Evolutionary conservation across 2,797 vertebrate genomes (phyloP), one percentile per base, ranked within the genome.

Genomic region (Phoeniculus purpureus): DNA sequence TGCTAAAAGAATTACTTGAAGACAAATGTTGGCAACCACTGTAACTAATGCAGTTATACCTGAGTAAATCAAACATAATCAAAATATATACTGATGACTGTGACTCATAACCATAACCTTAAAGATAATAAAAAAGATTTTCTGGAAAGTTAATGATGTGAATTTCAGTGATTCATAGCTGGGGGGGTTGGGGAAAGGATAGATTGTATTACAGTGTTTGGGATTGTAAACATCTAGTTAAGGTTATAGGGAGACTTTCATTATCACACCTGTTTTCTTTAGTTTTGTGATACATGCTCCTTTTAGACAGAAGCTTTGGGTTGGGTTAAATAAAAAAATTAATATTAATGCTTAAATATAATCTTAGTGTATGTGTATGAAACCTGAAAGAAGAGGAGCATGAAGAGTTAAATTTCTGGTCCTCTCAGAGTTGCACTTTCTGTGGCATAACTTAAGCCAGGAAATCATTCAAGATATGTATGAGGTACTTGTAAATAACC

Each of bases 31-130:
- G 96, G 93, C 95, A 97, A 94, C 94, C 89, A 91, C 95, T 97
- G 93, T 97, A 97, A 97, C 96, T 97, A 97, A 97, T 98, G 94
- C 95, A 97, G 96, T 97, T 97, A 96, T 96, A 97, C 96, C 94
- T 93, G 92, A 97, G 93, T 97, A 97, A 97, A 98, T 98, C 96
- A 97, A 96, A 96, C 79, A 84, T 94, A 97, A 97, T 97, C 95
- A 97, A 96, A 96, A 92, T 95, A 93, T 74, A 91, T 96, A 92
- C 94, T 97, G 96, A 95, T 97, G 96, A 85, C 88, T 96, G 83
- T 96, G 95, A 94, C 94, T 95, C 86, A 73, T 64, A 93, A 93
- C 94, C 92, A 92, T 94, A 96, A 96, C 86, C 89, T 93, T 93
- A 96, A 71, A 95, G 92, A 85, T 94, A 97, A 93, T 94, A 94